Evolutionary conservation across 64 coral and sea anemone species (phyloP).

Genomic region (Pocillopora verrucosa): DNA sequence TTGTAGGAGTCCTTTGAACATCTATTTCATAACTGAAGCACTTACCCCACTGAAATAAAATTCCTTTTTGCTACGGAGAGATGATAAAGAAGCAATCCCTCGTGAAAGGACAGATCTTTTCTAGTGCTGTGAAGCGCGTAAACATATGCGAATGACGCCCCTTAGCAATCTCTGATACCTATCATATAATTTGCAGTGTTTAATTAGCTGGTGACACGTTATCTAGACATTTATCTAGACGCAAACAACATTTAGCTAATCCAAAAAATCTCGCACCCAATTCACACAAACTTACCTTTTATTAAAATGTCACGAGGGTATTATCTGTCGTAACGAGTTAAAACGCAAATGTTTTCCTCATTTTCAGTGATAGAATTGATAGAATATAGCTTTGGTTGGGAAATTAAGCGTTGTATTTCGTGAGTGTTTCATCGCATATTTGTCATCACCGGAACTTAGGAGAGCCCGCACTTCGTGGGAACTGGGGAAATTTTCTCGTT

Average conservation of each 20-base stretch:
- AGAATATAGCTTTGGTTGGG: background rate
- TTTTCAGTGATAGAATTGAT: background rate
- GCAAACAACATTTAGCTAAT: constrained; percentile 35
- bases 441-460: background rate
- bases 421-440: background rate
- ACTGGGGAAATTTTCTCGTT: background rate
- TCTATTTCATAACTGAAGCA: background rate
- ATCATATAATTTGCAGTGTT: constrained; percentile 36
- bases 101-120: background rate
- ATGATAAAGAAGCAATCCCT: background rate
- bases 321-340: background rate
- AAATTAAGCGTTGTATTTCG: background rate
- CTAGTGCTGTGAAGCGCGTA: constrained; percentile 18
- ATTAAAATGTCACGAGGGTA: background rate
- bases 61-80: background rate
- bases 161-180: background rate
- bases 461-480: background rate
- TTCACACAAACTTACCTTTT: constrained; percentile 8
- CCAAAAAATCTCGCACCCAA: constrained; percentile 3
- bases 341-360: background rate
- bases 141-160: constrained; percentile 11
- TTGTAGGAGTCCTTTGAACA: no score
- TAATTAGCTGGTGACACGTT: constrained; percentile 37
- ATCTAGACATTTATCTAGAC: constrained; percentile 36
- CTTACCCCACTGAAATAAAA: background rate